Evolutionary conservation across 30 jellyfish, hydroid and myxozoan species (phyloP).

Genomic region (Hydractinia echinata): DNA sequence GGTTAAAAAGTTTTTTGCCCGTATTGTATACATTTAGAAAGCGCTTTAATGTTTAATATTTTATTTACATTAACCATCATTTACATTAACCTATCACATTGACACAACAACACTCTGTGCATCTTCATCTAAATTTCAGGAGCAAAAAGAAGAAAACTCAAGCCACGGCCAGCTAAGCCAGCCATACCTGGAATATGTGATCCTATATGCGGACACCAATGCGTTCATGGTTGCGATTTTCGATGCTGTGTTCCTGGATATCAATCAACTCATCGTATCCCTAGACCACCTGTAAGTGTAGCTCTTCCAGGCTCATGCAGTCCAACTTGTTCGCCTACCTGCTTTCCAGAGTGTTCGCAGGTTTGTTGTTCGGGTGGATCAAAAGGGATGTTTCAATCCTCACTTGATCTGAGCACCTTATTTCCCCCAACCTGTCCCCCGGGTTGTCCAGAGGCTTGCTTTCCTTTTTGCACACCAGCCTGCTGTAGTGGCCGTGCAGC

Average conservation of each 20-base stretch:
- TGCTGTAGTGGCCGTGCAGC: slow-evolving; percentile 28
- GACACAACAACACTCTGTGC: too few relatives aligned
- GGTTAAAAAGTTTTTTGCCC: too few relatives aligned
- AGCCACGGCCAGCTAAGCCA: slow-evolving; percentile 16
- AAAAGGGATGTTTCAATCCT: slow-evolving; percentile 32
- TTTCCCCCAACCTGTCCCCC: slow-evolving; percentile 33
- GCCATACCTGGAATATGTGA: slow-evolving; percentile 66
- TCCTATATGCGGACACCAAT: slow-evolving; percentile 85
- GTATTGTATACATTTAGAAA: too few relatives aligned
- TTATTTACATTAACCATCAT: too few relatives aligned
- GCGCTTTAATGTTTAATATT: too few relatives aligned
- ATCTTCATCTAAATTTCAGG: background rate
- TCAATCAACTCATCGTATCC: slow-evolving; percentile 57
- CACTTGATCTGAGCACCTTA: background rate
- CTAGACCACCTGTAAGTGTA: slow-evolving; percentile 37
- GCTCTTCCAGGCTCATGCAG: slow-evolving; percentile 60
- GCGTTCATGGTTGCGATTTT: slow-evolving; percentile 86
- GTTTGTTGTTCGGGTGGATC: slow-evolving; percentile 64
- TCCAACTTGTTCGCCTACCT: slow-evolving; percentile 76
- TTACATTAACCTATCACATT: too few relatives aligned
- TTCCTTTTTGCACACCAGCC: slow-evolving; percentile 17
- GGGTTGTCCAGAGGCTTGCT: slow-evolving; percentile 28
- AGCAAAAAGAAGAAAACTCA: background rate
- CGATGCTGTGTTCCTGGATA: slow-evolving; percentile 87
- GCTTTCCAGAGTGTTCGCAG: slow-evolving; percentile 77